These are phyloP conservation scores for Channallabes apus DNA, from an alignment of 2,797 vertebrate species.

Conservation along the genomic window DNA sequence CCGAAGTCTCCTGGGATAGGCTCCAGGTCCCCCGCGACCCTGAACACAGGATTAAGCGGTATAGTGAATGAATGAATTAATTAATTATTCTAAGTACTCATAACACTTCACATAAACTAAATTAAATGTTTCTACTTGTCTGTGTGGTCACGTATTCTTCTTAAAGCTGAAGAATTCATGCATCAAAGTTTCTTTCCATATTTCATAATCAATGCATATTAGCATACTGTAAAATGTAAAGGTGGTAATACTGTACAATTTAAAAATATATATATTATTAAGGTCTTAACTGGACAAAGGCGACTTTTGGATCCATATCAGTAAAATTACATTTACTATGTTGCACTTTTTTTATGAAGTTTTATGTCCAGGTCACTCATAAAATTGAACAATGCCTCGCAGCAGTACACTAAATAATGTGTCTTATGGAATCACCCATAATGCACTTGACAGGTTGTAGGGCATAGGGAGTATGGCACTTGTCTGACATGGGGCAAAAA, in stretches of 20 bases:
- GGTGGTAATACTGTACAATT: neutral
- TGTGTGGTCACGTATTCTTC: neutral
- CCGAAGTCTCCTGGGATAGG: too few relatives aligned
- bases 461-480: neutral
- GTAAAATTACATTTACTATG: neutral
- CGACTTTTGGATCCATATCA: neutral
- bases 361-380: neutral
- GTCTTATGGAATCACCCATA: neutral
- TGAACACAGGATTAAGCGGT: too few relatives aligned
- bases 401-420: constrained; percentile 3
- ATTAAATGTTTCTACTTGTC: neutral
- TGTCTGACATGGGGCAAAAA: neutral
- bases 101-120: neutral
- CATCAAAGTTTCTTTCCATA: neutral
- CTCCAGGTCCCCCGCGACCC: too few relatives aligned
- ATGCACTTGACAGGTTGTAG: neutral
- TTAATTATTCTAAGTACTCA: neutral
- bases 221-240: neutral
- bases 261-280: neutral
- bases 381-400: neutral
- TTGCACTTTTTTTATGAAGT: neutral
- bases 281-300: neutral
- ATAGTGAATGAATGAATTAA: too few relatives aligned
- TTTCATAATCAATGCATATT: neutral
- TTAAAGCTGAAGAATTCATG: too few relatives aligned